Base-by-base conservation (phyloP, 2,113 vertebrate genomes). In the Panthera leo region DNA sequence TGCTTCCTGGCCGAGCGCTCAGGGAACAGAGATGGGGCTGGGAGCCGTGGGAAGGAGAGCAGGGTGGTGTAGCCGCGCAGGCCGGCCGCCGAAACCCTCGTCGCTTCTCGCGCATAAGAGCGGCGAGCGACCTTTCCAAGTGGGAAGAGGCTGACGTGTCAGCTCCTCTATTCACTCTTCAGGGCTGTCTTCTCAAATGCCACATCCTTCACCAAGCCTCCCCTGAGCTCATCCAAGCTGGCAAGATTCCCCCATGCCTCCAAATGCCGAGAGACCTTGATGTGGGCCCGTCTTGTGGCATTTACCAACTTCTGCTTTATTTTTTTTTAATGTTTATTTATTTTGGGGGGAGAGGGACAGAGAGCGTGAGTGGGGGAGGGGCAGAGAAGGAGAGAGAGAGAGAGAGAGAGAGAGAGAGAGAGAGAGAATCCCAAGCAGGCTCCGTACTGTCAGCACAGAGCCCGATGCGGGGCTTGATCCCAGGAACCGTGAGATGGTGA, bases 91-190 rank as follows among this genome's bases (percentile, higher is more conserved):
- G 16, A 14, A 39, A 14, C 25, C 15, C 25, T 82, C 63, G 51
- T 70, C 11, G 2, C 23, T 68, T 18, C 65, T 45, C 19, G 45
- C 2, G 0, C 2, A 34, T 11, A 29, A 6, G 45, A 91, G 45
- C 51, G 65, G 19, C 80, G 75, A 5, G 61, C 53, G 87, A 85
- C 95, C 87, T 97, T 92, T 95, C 84, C 19, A 63, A 75, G 39
- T 19, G 5, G 48, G 85, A 85, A 90, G 42, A 53, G 55, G 61
- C 92, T 90, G 90, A 6, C 14, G 4, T 65, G 79, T 34, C 29
- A 11, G 63, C 80, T 89, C 42, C 84, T 80, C 92, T 80, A 13
- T 29, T 93, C n/a, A 48, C 2, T 86, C 53, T 45, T 63, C 61
- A 78, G 34, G 42, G 55, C 36, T 45, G 5, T 34, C 80, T 76